Evolutionary conservation across 2,797 vertebrate species (phyloP).

Genomic region (Melanotaenia maccullochi): DNA sequence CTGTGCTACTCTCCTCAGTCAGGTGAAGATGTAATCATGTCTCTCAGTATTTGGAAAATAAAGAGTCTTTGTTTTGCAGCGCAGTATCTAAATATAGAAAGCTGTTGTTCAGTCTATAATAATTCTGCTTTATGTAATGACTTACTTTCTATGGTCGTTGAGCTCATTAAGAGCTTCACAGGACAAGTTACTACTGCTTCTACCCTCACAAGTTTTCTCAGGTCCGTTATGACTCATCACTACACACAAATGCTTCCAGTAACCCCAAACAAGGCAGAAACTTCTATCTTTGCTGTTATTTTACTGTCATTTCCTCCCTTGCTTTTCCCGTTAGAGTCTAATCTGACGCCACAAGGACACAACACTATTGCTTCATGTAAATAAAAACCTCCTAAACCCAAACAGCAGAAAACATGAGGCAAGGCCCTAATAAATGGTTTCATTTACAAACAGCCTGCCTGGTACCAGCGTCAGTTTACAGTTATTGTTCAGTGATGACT

Average conservation of each 20-base stretch:
- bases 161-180: constrained; percentile 14
- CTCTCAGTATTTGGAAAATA: background rate
- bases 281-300: constrained; percentile 2
- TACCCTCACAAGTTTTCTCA: constrained; percentile 1
- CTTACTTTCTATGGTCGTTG: background rate
- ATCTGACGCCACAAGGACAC: constrained; percentile 60
- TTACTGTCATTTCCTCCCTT: constrained; percentile 26
- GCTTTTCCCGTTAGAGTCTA: constrained; percentile 37
- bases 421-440: constrained; percentile 21
- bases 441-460: constrained; percentile 34
- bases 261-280: background rate
- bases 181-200: constrained; percentile 10
- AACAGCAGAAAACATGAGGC: constrained; percentile 64
- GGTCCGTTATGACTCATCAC: constrained; percentile 18
- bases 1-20: background rate
- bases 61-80: background rate
- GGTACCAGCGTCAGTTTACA: background rate
- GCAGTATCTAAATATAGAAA: constrained; percentile 27
- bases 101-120: constrained; percentile 1
- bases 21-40: background rate
- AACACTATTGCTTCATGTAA: constrained; percentile 57
- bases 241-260: constrained; percentile 24
- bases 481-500: background rate
- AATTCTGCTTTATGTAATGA: constrained; percentile 3
- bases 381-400: constrained; percentile 62